Conservation (phyloP, 2,797 vertebrate species). For the Macroramphosus scolopax region DNA sequence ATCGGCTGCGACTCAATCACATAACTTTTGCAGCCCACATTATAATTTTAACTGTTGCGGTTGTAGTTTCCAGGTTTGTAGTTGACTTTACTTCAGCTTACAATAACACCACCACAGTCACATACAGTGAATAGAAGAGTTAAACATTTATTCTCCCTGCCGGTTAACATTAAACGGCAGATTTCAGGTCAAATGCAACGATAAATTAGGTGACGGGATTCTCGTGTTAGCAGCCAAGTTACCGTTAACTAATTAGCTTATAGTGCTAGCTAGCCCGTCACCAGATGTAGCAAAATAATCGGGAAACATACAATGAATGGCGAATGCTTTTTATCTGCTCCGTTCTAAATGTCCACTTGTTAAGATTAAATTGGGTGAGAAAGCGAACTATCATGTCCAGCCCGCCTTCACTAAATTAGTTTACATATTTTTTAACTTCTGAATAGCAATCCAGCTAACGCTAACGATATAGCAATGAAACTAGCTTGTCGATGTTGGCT, state of each 20-base stretch:
- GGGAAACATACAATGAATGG: conserved; percentile 9
- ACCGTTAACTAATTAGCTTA: conserved; percentile 64
- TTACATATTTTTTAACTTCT: conserved; percentile 34
- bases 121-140: background rate
- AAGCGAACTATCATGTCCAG: accelerated
- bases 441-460: conserved; percentile 29
- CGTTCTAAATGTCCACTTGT: background rate
- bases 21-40: no score
- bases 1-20: no score
- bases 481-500: conserved; percentile 44
- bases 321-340: no score
- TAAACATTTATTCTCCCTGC: background rate
- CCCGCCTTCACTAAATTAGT: background rate
- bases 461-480: conserved; percentile 39
- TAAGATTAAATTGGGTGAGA: accelerated
- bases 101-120: background rate
- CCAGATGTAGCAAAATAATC: conserved; percentile 6
- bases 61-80: conserved; percentile 7
- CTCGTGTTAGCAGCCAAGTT: conserved; percentile 24
- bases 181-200: background rate
- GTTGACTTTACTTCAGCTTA: conserved; percentile 8
- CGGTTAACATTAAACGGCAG: no score
- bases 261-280: conserved; percentile 39
- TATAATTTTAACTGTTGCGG: no score
- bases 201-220: no score